Evolutionary conservation across 53 echinoderm and acorn worm species (phyloP).

Genomic region (Henricia sp.): DNA sequence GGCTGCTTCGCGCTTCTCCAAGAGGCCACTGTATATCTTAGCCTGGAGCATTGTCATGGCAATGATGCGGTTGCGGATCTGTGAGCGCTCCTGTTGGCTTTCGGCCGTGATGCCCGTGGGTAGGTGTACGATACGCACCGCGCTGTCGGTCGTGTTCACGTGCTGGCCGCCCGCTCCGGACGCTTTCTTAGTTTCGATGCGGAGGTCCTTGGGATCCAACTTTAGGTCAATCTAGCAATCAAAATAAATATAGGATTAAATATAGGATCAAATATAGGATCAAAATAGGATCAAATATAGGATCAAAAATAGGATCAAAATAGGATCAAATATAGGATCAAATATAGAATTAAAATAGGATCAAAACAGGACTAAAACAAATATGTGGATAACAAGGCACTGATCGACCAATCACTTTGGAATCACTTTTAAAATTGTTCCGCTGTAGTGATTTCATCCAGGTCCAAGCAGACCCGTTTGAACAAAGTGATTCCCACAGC

Average conservation of each 20-base stretch:
- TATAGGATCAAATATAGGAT: too few species aligned
- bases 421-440: too few species aligned
- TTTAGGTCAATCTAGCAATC: slow-evolving; percentile 86
- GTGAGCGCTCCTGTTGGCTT: slow-evolving; percentile 89
- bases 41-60: slow-evolving; percentile 89
- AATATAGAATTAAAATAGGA: too few species aligned
- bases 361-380: too few species aligned
- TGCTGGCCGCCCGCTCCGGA: slow-evolving; percentile 98
- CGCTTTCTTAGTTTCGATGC: slow-evolving; percentile 88
- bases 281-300: too few species aligned
- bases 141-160: slow-evolving; percentile 97
- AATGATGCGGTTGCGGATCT: slow-evolving; percentile 78
- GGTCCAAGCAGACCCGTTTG: too few species aligned
- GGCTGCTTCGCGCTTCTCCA: slow-evolving; percentile 61
- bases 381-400: too few species aligned
- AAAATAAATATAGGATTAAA: too few species aligned
- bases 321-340: too few species aligned
- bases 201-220: slow-evolving; percentile 85
- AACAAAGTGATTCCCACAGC: too few species aligned
- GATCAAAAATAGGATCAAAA: background rate
- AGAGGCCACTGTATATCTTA: slow-evolving; percentile 69
- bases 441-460: too few species aligned
- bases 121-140: slow-evolving; percentile 87
- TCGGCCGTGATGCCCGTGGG: slow-evolving; percentile 88
- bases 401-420: too few species aligned